Percentiles rank a stretch among this genome's conserved stretches.
Evolutionary conservation across 2,888 invertebrate genomes (phyloP).

Genomic region (Oligia latruncula): DNA sequence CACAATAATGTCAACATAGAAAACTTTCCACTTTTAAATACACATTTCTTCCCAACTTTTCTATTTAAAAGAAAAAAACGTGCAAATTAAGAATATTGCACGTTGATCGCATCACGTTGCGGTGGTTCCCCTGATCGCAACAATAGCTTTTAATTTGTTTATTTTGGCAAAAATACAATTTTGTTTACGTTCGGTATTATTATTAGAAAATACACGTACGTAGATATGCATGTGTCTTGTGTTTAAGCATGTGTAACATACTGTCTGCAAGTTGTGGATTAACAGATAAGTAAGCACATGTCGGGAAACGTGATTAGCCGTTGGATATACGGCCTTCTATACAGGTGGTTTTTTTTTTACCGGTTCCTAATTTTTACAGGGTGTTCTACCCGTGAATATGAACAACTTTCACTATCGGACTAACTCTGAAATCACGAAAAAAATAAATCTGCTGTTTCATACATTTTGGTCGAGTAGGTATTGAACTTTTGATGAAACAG

Average conservation of each 20-base stretch:
- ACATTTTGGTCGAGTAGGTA: too few relatives aligned
- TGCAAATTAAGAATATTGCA: conserved; percentile 36
- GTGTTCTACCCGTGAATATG: too few relatives aligned
- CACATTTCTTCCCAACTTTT: conserved; percentile 10
- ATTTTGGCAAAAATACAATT: not conserved
- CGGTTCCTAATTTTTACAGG: too few relatives aligned
- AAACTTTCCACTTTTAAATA: conserved; percentile 21
- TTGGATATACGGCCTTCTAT: conserved; percentile 31
- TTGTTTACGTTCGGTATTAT: not conserved
- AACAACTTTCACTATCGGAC: too few relatives aligned
- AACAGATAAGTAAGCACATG: conserved; percentile 50
- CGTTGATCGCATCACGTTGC: conserved; percentile 51
- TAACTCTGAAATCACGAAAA: too few relatives aligned
- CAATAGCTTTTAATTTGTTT: conserved; percentile 16
- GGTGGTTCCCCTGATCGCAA: conserved; percentile 15
- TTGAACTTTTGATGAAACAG: too few relatives aligned
- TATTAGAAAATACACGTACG: conserved; percentile 1
- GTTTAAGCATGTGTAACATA: not conserved
- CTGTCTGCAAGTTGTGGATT: conserved; percentile 40
- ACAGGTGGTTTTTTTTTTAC: too few relatives aligned
- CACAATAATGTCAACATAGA: conserved; percentile 4
- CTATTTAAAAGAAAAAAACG: conserved; percentile 27
- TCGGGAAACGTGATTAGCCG: conserved; percentile 18
- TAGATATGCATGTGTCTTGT: conserved; percentile 13
- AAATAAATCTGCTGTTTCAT: too few relatives aligned